Evolutionary conservation across 1,140 invertebrate species (phyloP).

Genomic region (Cheumatopsyche charites): DNA sequence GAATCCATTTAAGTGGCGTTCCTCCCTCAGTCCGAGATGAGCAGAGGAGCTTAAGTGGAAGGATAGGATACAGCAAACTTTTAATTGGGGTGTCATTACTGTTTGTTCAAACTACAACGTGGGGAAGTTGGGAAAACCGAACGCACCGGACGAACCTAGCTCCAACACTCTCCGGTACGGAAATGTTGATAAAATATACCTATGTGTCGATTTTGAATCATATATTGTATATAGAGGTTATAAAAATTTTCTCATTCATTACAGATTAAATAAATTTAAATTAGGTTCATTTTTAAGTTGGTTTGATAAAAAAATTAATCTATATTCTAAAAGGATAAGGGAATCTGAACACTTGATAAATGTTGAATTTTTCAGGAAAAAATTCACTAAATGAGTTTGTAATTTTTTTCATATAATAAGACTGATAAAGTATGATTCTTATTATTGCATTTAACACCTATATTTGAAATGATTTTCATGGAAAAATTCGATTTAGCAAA

Average conservation of each 20-base stretch:
- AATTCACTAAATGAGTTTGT: too few species aligned
- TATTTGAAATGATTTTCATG: too few species aligned
- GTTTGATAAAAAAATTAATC: too few species aligned
- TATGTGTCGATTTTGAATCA: background rate
- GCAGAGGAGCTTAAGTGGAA: slow-evolving; percentile 34
- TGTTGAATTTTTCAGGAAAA: too few species aligned
- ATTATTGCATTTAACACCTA: too few species aligned
- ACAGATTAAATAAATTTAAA: background rate
- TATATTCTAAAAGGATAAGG: too few species aligned
- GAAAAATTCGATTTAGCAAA: too few species aligned
- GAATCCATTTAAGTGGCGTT: slow-evolving; percentile 30
- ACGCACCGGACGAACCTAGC: background rate
- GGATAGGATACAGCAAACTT: slow-evolving; percentile 45
- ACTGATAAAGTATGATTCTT: too few species aligned
- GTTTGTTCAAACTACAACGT: slow-evolving; percentile 47
- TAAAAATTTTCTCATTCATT: background rate
- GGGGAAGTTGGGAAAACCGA: slow-evolving; percentile 35
- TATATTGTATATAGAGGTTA: background rate
- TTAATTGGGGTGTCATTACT: slow-evolving; percentile 49
- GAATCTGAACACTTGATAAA: too few species aligned
- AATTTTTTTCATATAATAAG: too few species aligned
- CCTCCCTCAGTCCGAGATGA: slow-evolving; percentile 29
- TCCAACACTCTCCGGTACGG: slow-evolving; percentile 1
- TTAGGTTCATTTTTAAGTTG: too few species aligned
- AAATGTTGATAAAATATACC: background rate